Base-by-base conservation (phyloP, 1,140 invertebrate genomes). In the Camponotus pennsylvanicus region DNA sequence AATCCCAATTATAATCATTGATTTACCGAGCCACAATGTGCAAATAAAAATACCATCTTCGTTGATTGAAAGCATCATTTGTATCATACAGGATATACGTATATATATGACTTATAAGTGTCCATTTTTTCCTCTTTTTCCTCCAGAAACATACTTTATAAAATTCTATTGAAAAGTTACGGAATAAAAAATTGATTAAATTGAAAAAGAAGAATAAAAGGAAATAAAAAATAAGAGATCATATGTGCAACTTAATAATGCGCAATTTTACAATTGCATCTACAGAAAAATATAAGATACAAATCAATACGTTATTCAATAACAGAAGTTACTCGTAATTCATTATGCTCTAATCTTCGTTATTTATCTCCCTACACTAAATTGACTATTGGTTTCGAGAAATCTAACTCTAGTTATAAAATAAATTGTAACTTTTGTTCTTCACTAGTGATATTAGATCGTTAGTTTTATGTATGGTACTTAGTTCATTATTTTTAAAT, bases 311-410 rank as follows among this genome's bases (percentile, higher is more conserved):
- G 59, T 86, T 49, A 40, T 71, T 69, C 67, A 83, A 79, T 9
- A 32, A 86, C 67, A 77, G 71, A 85, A 55, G 76, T 66, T 79
- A 80, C 59, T 61, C n/a, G 79, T 9, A 85, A 92, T 64, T 76
- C 73, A 66, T 86, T 61, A 83, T 27, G 27, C 27, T 27, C 37
- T 77, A 45, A 85, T 89, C 52, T 73, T 79, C 45, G 37, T 86
- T 84, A 76, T 85, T 87, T 88, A 85, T 77, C 75, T 89, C 40
- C 64, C 86, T 92, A 92, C 66, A 18, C 77, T 93, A 93, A 93
- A 94, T 93, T 93, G 92, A 94, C 92, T 93, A 92, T 88, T 85
- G 83, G 59, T 82, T 92, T 90, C 69, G 69, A 86, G 88, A 93
- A 91, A 70, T 86, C 88, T 90, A 92, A 86, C 59, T 42, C 70